Conservation (phyloP, 2,888 invertebrate species). For the Trichopria drosophilae region DNA sequence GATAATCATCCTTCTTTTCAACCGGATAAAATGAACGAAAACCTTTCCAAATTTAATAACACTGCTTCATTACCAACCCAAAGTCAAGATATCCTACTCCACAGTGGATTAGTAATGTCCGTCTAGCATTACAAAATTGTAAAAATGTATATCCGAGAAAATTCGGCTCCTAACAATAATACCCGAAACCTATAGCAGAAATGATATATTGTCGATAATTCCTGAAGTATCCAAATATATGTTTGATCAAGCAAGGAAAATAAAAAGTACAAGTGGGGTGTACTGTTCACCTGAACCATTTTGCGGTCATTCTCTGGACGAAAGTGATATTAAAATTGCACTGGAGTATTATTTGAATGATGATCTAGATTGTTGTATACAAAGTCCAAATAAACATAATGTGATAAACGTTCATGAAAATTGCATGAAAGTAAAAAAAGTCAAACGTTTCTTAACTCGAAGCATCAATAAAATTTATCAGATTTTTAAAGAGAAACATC, state of each 20-base stretch:
- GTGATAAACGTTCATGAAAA: constrained; percentile 14
- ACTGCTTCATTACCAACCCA: no score
- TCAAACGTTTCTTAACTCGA: no score
- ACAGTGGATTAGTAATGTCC: no score
- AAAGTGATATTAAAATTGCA: not conserved
- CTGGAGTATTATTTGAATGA: constrained; percentile 28
- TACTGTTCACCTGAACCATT: not conserved
- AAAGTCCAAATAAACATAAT: constrained; percentile 26
- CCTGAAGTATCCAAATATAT: not conserved
- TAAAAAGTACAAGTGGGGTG: not conserved
- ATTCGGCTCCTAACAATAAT: no score
- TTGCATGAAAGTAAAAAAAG: constrained; percentile 18
- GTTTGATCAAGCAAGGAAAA: constrained; percentile 1
- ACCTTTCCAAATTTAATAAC: no score
- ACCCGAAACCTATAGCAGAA: no score
- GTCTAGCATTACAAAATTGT: no score
- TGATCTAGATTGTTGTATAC: constrained; percentile 36
- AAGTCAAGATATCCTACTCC: no score
- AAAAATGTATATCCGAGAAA: no score
- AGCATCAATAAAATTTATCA: constrained; percentile 14
- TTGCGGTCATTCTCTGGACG: constrained; percentile 5
- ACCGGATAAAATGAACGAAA: no score
- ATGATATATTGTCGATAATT: not conserved
- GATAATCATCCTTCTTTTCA: no score
- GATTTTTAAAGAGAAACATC: constrained; percentile 10